Base-by-base conservation (phyloP, 2,113 vertebrate species). In the Xenopus laevis region DNA sequence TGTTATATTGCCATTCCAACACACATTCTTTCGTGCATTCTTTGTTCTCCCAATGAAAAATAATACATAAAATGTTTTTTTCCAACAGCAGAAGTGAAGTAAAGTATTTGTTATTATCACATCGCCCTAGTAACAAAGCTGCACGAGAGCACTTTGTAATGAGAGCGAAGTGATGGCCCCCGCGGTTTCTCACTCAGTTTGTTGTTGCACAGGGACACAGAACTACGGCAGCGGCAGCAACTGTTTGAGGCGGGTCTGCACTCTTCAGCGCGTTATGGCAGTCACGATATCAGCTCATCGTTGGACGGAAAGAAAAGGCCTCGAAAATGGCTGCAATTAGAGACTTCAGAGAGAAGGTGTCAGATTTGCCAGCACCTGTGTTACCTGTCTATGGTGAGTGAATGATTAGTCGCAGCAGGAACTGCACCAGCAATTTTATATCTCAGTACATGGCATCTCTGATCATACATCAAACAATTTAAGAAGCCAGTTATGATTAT, bases 281-380 rank as follows among this genome's bases (percentile, higher is more conserved):
- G 94, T 80, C 96, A 95, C 0, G 95, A 98, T 68, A 84, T 89
- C 86, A 86, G 90, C 65, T 44, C 82, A 0, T 74, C 86, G 33
- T 66, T 79, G 5, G 96, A 97, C 68, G 92, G 93, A 50, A 95
- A 95, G 89, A 98, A 98, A 89, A 98, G 95, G 86, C 91, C 93
- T 81, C 94, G 96, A 80, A 99, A 99, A 80, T 98, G 97, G 96
- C 85, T 93, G 84, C 93, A 96, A 74, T 84, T 98, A 78, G 97
- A 99, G 89, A 95, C 95, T 0, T 98, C 96, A 0, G 97, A 99
- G 89, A 89, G 97, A 84, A 90, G 97, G 71, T 99, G 97, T 83
- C 97, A 99, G 88, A 94, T 94, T 74, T 99, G 97, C 85, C 96
- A 96, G 84, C 95, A 99, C 82, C 87, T 99, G 78, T 99, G 97